phyloP scores from a whole-genome alignment of 1,140 invertebrate species.

The Anoplophora glabripennis region DNA sequence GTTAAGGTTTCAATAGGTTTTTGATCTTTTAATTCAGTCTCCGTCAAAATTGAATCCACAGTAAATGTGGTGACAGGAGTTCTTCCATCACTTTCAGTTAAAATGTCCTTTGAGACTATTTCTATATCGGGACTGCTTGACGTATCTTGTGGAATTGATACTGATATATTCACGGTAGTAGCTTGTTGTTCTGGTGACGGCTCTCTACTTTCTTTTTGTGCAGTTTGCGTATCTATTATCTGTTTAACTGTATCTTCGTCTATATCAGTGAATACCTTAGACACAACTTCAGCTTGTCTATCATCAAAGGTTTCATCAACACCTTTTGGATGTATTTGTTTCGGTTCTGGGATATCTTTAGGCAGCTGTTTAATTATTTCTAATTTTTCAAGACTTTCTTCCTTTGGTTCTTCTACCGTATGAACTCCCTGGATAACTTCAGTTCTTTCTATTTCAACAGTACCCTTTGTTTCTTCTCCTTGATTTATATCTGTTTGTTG shows the following conservation, averaged over 20 bases:
- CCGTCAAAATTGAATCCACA: constrained; percentile 35
- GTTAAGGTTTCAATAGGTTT: too few relatives aligned
- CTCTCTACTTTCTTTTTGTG: not conserved
- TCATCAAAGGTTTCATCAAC: constrained; percentile 7
- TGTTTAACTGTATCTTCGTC: constrained; percentile 35
- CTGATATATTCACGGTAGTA: constrained; percentile 5
- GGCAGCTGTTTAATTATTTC: not conserved
- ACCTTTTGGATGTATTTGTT: not conserved
- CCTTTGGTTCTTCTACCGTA: not conserved
- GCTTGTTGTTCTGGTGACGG: not conserved
- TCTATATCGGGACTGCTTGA: constrained; percentile 14
- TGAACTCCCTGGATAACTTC: not conserved
- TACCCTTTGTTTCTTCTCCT: not conserved
- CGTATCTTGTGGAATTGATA: constrained; percentile 9
- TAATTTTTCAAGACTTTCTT: not conserved
- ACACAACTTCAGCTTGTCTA: constrained; percentile 22
- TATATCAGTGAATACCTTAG: constrained; percentile 40
- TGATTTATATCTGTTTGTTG: too few relatives aligned
- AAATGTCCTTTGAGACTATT: constrained; percentile 24
- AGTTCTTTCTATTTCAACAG: not conserved
- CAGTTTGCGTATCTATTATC: constrained; percentile 10
- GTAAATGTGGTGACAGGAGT: constrained; percentile 22
- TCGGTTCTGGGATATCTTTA: not conserved
- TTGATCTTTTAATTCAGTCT: constrained; percentile 23
- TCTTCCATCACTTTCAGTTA: constrained; percentile 17